These are phyloP conservation scores for Neogobius melanostomus DNA, from an alignment of 2,113 vertebrate genomes.

Conservation along the genomic window DNA sequence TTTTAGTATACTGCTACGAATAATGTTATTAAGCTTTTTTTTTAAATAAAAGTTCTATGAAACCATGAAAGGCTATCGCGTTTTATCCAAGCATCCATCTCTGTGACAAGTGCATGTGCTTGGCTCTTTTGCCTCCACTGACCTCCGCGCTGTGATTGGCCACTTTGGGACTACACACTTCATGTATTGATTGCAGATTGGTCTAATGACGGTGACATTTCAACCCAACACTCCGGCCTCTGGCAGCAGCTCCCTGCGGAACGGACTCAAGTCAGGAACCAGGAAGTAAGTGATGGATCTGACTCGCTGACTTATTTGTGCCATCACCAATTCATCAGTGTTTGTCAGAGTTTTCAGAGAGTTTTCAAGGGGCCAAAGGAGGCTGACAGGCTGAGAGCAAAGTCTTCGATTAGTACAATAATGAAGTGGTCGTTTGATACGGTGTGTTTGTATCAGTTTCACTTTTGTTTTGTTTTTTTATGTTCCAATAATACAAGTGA, in stretches of 20 bases:
- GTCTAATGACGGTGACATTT: slow-evolving; percentile 63
- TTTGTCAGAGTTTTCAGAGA: slow-evolving; percentile 1
- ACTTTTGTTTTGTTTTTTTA: neutral
- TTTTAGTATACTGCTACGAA: no score
- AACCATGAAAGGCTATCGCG: neutral
- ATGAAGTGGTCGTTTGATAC: neutral
- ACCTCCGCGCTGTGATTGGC: slow-evolving; percentile 48
- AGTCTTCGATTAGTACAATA: no score
- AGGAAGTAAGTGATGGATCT: slow-evolving; percentile 39
- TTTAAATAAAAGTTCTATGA: neutral
- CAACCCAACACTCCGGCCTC: slow-evolving; percentile 18
- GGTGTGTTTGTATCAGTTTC: neutral
- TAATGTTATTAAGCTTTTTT: no score
- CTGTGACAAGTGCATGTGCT: slow-evolving; percentile 14
- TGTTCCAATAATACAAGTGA: no score
- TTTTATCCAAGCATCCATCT: slow-evolving; percentile 9
- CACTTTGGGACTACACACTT: slow-evolving; percentile 47
- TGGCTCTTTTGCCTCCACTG: neutral
- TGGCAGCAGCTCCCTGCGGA: slow-evolving; percentile 18
- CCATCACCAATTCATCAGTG: slow-evolving; percentile 1
- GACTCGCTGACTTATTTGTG: slow-evolving; percentile 36
- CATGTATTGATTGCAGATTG: slow-evolving; percentile 53
- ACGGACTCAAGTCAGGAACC: slow-evolving; percentile 15
- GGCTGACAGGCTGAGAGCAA: no score
- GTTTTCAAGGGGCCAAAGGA: neutral